Evolutionary conservation across 2,113 vertebrate species (phyloP), one percentile per base, ranked within the genome.

Genomic region (Butorides virescens): DNA sequence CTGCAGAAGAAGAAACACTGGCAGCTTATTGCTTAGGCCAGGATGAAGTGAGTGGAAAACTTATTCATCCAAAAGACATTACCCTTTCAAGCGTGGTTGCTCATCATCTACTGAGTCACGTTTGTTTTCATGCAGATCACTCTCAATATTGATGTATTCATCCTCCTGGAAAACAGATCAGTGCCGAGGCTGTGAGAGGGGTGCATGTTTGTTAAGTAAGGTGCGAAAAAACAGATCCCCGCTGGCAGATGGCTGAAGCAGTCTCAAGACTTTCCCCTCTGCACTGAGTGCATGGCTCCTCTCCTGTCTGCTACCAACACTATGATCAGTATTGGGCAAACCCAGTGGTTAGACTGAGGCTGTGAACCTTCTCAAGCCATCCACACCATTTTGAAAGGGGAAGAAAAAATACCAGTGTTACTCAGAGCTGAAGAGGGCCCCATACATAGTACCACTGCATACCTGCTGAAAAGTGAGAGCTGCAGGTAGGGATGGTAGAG

Each of bases 121-220:
- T 88, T 95, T 95, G 65, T 82, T 94, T 93, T 77, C 87, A 55
- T 18, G 86, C 46, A 78, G 87, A 71, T 97, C 86, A 19, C 37
- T 94, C 74, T 97, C 97, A 80, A 96, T 91, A 46, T 83, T 83
- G 77, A 98, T 80, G 62, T 75, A 81, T 34, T 95, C 94, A 84
- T 98, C 96, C 10, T 58, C 94, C 98, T 98, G 94, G 78, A 97
- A 97, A 96, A 79, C 29, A 98, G 76, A 97, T 81, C 11, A 7
- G 50, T 75, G 67, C 18, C 1, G 2, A 72, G 36, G 63, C n/a
- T 94, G 39, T 88, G 32, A 87, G 37, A 86, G 20, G 27, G 25
- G 39, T 52, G 15, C 49, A 62, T n/a, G 11, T 27, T 81, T 90
- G 26, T 37, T 36, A 62, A 91, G 25, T 25, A 70, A 78, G 27